phyloP scores from a whole-genome alignment of 2,113 vertebrate species.

The Phalacrocorax brasilianus region DNA sequence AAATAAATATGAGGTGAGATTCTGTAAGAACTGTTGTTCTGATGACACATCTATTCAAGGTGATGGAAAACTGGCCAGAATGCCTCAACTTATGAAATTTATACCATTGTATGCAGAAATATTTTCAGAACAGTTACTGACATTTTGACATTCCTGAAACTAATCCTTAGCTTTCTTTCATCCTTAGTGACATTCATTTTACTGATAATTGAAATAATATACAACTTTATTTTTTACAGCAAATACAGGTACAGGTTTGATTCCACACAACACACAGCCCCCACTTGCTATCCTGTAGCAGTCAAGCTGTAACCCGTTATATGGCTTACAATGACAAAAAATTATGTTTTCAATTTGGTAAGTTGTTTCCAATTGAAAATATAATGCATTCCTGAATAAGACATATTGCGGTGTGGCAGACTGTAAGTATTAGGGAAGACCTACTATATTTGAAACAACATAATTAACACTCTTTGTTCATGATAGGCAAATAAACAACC shows the following conservation, averaged over 20 bases:
- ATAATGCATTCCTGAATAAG: conserved; percentile 11
- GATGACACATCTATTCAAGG: neutral
- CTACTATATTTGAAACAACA: conserved; percentile 38
- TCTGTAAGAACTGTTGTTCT: neutral
- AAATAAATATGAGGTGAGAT: neutral
- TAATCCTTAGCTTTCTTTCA: neutral
- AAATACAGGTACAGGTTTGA: neutral
- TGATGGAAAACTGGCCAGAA: neutral
- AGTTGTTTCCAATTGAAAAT: conserved; percentile 35
- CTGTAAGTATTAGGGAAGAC: conserved; percentile 37
- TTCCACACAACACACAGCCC: neutral
- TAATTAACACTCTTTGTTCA: conserved; percentile 59
- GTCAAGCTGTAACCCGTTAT: neutral
- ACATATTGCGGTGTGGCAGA: conserved; percentile 20
- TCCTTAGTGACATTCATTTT: neutral
- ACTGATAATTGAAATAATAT: neutral
- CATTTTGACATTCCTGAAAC: neutral
- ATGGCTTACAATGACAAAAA: conserved; percentile 16
- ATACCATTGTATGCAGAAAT: neutral
- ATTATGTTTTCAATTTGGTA: conserved; percentile 48
- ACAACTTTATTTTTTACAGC: neutral
- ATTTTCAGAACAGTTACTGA: neutral
- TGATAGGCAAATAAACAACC: conserved; percentile 59
- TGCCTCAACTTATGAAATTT: neutral
- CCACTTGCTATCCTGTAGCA: neutral